These are phyloP conservation scores for Drosophila cognata DNA, from an alignment of 2,888 invertebrate genomes.

Conservation along the genomic window DNA sequence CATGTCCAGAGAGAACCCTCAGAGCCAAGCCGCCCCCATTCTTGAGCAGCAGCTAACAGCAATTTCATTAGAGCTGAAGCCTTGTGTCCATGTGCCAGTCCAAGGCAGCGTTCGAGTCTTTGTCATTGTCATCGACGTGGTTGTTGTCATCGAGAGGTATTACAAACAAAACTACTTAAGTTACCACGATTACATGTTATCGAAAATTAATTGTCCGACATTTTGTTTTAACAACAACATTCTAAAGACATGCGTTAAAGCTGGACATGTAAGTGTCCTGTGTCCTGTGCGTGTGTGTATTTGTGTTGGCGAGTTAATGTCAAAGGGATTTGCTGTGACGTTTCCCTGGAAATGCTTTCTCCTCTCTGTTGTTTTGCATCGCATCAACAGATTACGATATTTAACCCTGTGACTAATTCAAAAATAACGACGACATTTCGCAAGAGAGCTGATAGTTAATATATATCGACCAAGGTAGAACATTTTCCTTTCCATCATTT, in stretches of 20 bases:
- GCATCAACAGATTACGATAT: constrained; percentile 1
- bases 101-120: constrained; percentile 3
- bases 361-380: neutral
- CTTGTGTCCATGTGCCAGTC: constrained; percentile 37
- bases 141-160: constrained; percentile 67
- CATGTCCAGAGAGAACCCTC: constrained; percentile 9
- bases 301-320: constrained; percentile 11
- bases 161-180: constrained; percentile 80
- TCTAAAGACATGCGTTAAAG: constrained; percentile 64
- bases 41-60: constrained; percentile 51
- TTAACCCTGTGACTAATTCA: neutral
- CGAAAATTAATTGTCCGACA: constrained; percentile 78
- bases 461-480: neutral
- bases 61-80: constrained; percentile 70
- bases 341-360: constrained; percentile 5
- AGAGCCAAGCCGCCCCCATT: constrained; percentile 18
- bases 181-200: constrained; percentile 81
- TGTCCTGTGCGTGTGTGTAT: constrained; percentile 9
- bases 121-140: constrained; percentile 27
- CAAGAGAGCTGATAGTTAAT: neutral
- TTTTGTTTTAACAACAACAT: constrained; percentile 74
- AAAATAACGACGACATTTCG: neutral
- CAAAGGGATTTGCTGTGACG: constrained; percentile 18
- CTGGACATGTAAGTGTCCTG: constrained; percentile 9
- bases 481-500: neutral